These are phyloP conservation scores for Blastomussa wellsi DNA, from an alignment of 92 coral and sea anemone species.

Conservation along the genomic window DNA sequence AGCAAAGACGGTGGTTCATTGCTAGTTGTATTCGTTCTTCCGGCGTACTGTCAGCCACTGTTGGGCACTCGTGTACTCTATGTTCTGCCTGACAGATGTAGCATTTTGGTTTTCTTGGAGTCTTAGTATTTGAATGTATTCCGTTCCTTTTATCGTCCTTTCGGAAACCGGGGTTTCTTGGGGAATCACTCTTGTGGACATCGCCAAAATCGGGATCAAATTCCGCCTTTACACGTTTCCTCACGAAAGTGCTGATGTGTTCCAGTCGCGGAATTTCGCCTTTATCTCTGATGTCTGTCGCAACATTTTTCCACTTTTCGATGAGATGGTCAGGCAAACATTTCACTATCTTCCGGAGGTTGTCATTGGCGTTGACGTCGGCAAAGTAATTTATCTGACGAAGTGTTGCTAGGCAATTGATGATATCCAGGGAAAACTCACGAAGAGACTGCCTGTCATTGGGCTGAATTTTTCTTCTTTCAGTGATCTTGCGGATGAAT, in stretches of 20 bases:
- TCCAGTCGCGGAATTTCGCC: too few species aligned
- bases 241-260: background rate
- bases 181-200: slow-evolving; percentile 24
- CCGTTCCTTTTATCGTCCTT: slow-evolving; percentile 12
- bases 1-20: background rate
- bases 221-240: slow-evolving; percentile 49
- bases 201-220: slow-evolving; percentile 59
- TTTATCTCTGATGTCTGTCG: background rate
- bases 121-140: slow-evolving; percentile 14
- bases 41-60: slow-evolving; percentile 5
- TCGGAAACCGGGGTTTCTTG: background rate
- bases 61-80: slow-evolving; percentile 51
- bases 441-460: slow-evolving; percentile 34
- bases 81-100: slow-evolving; percentile 39
- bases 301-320: slow-evolving; percentile 41
- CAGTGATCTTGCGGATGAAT: slow-evolving; percentile 32
- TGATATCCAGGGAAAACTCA: slow-evolving; percentile 51
- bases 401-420: slow-evolving; percentile 50
- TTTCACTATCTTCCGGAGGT: slow-evolving; percentile 22
- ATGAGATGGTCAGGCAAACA: too few species aligned
- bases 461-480: slow-evolving; percentile 6
- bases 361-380: slow-evolving; percentile 58
- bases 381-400: slow-evolving; percentile 38
- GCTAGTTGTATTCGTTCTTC: slow-evolving; percentile 26
- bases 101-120: slow-evolving; percentile 21